Conservation (phyloP, 2,113 vertebrate species). For the Falcunculus frontatus region DNA sequence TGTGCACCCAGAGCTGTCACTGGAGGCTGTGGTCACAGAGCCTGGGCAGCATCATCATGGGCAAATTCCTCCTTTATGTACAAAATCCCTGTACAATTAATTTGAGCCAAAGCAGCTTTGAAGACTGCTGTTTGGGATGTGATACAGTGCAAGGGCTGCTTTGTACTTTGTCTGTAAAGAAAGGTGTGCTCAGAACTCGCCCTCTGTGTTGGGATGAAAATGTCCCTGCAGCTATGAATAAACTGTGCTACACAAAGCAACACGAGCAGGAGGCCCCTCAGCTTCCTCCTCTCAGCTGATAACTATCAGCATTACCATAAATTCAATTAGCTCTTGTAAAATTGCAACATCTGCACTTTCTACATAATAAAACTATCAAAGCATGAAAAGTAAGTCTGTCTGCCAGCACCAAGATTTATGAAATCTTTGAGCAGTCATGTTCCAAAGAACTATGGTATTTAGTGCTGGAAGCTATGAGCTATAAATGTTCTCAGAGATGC, state of each 20-base stretch:
- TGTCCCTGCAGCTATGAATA: not conserved
- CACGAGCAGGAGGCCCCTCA: not conserved
- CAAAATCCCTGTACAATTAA: not conserved
- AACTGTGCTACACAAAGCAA: not conserved
- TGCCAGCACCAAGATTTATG: conserved; percentile 33
- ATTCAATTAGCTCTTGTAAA: conserved; percentile 27
- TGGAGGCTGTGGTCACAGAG: not conserved
- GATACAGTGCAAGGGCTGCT: not conserved
- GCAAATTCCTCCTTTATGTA: not conserved
- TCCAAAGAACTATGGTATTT: not conserved
- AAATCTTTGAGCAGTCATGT: not conserved
- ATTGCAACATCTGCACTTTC: conserved; percentile 34
- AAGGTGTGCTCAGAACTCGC: not conserved
- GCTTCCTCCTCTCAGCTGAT: not conserved
- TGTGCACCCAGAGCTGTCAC: not conserved
- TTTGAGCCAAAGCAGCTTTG: not conserved
- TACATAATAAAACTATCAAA: conserved; percentile 24
- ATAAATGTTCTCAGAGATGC: not conserved
- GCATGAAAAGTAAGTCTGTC: not conserved
- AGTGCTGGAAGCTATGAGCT: not conserved
- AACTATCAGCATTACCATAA: not conserved
- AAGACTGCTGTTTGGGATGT: not conserved
- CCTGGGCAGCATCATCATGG: fast-evolving
- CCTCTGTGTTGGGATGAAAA: not conserved
- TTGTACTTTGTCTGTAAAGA: not conserved